Evolutionary conservation across 2,797 vertebrate species (phyloP).

Genomic region (Chelon labrosus): DNA sequence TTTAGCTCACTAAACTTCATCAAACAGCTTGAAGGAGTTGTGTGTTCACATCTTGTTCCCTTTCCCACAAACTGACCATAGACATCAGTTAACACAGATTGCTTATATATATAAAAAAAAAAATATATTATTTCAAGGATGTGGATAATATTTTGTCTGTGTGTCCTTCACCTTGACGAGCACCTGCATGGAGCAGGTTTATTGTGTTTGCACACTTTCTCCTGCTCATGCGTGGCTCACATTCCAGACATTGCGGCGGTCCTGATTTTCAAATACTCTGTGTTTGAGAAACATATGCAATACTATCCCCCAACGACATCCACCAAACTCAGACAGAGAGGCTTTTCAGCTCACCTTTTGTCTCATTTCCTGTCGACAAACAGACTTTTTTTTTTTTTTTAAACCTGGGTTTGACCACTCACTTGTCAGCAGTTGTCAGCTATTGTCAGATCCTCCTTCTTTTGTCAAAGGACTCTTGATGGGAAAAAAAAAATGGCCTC

Average conservation of each 20-base stretch:
- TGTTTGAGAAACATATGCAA: constrained; percentile 10
- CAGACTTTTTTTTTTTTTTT: constrained; percentile 5
- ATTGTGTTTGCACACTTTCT: background rate
- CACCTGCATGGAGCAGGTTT: constrained; percentile 6
- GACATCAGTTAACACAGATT: background rate
- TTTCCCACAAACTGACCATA: background rate
- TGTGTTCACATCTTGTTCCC: background rate
- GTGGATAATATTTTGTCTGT: background rate
- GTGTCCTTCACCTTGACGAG: constrained; percentile 1
- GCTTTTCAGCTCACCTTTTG: background rate
- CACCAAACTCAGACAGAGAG: constrained; percentile 18
- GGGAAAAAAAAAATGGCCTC: constrained; percentile 53
- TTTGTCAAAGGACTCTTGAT: constrained; percentile 61
- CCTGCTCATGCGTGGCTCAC: constrained; percentile 15
- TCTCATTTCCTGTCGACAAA: constrained; percentile 22
- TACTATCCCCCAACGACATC: background rate
- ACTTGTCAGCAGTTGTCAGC: constrained; percentile 41
- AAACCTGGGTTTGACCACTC: constrained; percentile 42
- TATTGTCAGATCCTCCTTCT: constrained; percentile 50
- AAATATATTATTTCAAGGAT: background rate
- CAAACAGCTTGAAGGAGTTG: background rate
- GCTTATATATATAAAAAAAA: too few species aligned
- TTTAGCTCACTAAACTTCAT: background rate
- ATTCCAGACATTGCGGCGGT: constrained; percentile 36
- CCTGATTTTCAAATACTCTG: background rate